Conservation (phyloP, 2,888 invertebrate species). For the Diachrysia chrysitis region DNA sequence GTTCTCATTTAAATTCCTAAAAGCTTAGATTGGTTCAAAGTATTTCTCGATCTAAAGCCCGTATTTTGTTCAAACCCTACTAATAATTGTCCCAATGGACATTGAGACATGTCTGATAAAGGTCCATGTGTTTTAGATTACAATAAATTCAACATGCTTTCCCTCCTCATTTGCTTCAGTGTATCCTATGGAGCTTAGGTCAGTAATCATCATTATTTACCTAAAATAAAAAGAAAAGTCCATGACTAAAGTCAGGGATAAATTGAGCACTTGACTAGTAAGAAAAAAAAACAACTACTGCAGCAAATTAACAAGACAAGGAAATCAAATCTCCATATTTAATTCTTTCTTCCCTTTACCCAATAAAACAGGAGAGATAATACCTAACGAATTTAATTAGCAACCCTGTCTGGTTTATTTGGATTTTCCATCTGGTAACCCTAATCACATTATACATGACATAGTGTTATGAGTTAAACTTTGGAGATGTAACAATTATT, state of each 20-base stretch:
- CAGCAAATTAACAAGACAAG: too few relatives aligned
- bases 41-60: not conserved
- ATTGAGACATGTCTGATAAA: not conserved
- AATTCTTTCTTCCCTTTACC: not conserved
- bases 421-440: conserved; percentile 23
- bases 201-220: too few relatives aligned
- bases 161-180: not conserved
- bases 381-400: not conserved
- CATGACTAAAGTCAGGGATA: too few relatives aligned
- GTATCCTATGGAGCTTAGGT: not conserved
- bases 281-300: too few relatives aligned
- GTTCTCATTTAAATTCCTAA: not conserved
- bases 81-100: not conserved
- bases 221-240: too few relatives aligned
- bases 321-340: not conserved
- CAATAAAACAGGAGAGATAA: not conserved
- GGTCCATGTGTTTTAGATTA: not conserved
- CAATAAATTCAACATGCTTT: not conserved
- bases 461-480: conserved; percentile 53
- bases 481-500: conserved; percentile 51
- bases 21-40: not conserved
- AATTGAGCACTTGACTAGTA: too few relatives aligned
- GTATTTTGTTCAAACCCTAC: not conserved
- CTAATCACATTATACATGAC: conserved; percentile 37
- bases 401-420: conserved; percentile 6